These are phyloP conservation scores for Labeo calbasu DNA, from an alignment of 2,797 vertebrate species.

Conservation along the genomic window DNA sequence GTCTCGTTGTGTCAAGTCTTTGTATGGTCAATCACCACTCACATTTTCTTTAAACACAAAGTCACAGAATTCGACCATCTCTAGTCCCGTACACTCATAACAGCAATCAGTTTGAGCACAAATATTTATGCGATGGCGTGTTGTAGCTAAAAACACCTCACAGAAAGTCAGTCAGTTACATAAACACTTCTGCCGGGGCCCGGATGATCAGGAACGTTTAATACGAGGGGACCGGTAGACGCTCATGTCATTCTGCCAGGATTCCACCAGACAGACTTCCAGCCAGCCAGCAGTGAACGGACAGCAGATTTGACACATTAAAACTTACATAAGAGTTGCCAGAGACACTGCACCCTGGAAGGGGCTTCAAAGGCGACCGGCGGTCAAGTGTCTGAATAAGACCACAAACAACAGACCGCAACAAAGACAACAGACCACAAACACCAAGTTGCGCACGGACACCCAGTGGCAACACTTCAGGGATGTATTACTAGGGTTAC, in stretches of 20 bases:
- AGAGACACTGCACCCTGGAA: slow-evolving; percentile 29
- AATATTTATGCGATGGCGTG: slow-evolving; percentile 40
- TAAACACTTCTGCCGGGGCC: slow-evolving; percentile 47
- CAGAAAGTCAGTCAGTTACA: slow-evolving; percentile 48
- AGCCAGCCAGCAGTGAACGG: slow-evolving; percentile 14
- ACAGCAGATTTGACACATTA: slow-evolving; percentile 19
- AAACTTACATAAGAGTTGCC: slow-evolving; percentile 13
- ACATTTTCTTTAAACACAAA: slow-evolving; percentile 39
- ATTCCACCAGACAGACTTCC: slow-evolving; percentile 56
- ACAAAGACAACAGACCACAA: slow-evolving; percentile 5
- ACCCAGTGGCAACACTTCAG: background rate
- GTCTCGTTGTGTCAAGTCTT: background rate
- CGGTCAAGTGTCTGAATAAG: background rate
- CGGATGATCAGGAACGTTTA: slow-evolving; percentile 30
- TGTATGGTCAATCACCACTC: slow-evolving; percentile 1
- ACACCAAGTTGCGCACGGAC: background rate
- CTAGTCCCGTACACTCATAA: slow-evolving; percentile 8
- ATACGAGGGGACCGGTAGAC: slow-evolving; percentile 16
- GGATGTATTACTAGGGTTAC: slow-evolving; percentile 3
- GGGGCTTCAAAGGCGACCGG: background rate
- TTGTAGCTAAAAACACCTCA: slow-evolving; percentile 37
- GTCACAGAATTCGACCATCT: background rate
- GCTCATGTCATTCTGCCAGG: slow-evolving; percentile 51
- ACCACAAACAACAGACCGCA: slow-evolving; percentile 22
- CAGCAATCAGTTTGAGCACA: slow-evolving; percentile 25